Evolutionary conservation across 2,797 vertebrate genomes (phyloP).

Genomic region (Falco cherrug): DNA sequence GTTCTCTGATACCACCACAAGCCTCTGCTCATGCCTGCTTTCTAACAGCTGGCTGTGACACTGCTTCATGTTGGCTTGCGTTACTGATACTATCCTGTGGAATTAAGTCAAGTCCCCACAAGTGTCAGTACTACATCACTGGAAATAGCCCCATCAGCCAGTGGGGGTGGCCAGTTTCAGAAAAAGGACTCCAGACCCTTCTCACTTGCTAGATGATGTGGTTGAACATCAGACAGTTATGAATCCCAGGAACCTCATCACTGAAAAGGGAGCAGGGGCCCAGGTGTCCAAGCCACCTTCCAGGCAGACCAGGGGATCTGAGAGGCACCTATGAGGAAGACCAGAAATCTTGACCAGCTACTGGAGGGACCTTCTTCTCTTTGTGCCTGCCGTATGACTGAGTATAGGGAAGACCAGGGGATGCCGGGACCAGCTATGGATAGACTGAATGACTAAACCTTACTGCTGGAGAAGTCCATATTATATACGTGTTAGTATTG

Average conservation of each 20-base stretch:
- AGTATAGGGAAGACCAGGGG: not conserved
- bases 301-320: not conserved
- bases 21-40: not conserved
- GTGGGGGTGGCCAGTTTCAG: not conserved
- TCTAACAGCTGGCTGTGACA: not conserved
- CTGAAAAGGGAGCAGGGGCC: not conserved
- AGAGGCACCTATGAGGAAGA: not conserved
- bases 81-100: not conserved
- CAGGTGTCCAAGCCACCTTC: not conserved
- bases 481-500: not conserved
- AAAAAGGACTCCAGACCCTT: not conserved
- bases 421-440: not conserved
- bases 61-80: not conserved
- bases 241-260: not conserved
- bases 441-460: not conserved
- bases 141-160: not conserved
- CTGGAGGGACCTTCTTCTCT: not conserved
- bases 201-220: no score
- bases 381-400: not conserved
- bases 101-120: not conserved
- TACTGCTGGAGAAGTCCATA: not conserved
- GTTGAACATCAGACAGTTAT: not conserved
- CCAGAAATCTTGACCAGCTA: no score
- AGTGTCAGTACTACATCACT: not conserved
- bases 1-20: not conserved